Evolutionary conservation across 2,113 vertebrate genomes (phyloP).

Genomic region (Ellobius talpinus): DNA sequence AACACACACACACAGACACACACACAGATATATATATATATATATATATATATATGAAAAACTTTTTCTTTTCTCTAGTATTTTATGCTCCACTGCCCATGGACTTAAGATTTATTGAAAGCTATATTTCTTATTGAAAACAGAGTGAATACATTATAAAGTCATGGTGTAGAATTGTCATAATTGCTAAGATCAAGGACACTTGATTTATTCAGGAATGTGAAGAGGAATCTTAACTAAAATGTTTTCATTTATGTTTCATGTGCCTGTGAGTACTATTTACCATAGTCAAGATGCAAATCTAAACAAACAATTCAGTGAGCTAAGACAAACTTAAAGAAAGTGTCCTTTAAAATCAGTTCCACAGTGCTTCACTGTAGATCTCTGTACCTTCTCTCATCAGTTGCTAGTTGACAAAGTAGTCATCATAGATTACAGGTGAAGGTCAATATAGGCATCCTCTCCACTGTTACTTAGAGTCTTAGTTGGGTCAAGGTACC

Average conservation of each 20-base stretch:
- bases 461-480: too few species aligned
- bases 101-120: background rate
- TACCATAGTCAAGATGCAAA: background rate
- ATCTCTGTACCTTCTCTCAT: too few species aligned
- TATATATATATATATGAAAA: background rate
- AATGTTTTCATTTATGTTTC: background rate
- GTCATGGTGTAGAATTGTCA: conserved; percentile 1
- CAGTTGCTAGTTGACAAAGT: too few species aligned
- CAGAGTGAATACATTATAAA: conserved; percentile 32
- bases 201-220: background rate
- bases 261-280: background rate
- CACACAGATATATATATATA: too few species aligned
- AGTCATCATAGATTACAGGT: too few species aligned
- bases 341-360: background rate
- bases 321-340: background rate
- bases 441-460: too few species aligned
- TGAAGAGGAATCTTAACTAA: conserved; percentile 26
- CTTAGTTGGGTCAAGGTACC: too few species aligned
- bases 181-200: conserved; percentile 13
- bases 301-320: background rate
- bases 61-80: background rate
- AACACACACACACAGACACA: too few species aligned
- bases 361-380: too few species aligned
- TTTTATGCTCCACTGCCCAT: background rate
- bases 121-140: background rate